A percentile compares a stretch with the other conserved stretches of the same genome.
Evolutionary conservation across 2,113 vertebrate species (phyloP).

Genomic region (Tetraodon nigroviridis): DNA sequence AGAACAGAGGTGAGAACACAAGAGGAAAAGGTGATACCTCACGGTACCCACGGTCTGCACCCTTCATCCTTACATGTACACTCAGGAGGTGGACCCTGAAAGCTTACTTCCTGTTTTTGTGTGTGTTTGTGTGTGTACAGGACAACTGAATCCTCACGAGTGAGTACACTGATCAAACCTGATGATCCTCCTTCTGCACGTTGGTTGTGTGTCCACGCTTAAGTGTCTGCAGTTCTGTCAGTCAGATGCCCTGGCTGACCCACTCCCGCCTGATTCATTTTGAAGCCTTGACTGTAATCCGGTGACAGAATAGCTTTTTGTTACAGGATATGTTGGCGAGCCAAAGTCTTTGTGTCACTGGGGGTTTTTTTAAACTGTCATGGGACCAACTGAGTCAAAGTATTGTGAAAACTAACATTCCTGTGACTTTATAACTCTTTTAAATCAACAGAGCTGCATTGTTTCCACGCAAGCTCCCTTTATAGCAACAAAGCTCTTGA

Average conservation of each 20-base stretch:
- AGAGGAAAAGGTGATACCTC: background rate
- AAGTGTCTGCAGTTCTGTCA: too few relatives aligned
- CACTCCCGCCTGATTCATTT: background rate
- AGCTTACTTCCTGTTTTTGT: slow-evolving; percentile 21
- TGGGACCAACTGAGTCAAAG: slow-evolving; percentile 25
- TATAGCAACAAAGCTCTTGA: background rate
- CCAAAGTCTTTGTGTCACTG: slow-evolving; percentile 28
- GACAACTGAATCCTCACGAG: slow-evolving; percentile 47
- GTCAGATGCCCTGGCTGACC: slow-evolving; percentile 3
- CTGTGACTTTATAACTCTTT: slow-evolving; percentile 4
- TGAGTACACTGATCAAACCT: slow-evolving; percentile 37
- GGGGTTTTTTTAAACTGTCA: slow-evolving; percentile 24
- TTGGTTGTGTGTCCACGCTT: background rate
- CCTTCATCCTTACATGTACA: too few relatives aligned
- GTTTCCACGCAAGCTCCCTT: background rate
- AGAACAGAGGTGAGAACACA: slow-evolving; percentile 79
- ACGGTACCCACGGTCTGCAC: background rate
- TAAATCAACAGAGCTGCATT: background rate
- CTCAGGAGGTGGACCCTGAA: background rate
- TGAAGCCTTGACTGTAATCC: slow-evolving; percentile 14
- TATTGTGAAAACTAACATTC: slow-evolving; percentile 10
- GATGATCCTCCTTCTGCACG: background rate
- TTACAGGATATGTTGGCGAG: slow-evolving; percentile 8
- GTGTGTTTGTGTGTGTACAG: slow-evolving; percentile 56
- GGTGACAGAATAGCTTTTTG: slow-evolving; percentile 23